Conservation (phyloP, 2,113 vertebrate genomes). For the Nothobranchius kuhntae region DNA sequence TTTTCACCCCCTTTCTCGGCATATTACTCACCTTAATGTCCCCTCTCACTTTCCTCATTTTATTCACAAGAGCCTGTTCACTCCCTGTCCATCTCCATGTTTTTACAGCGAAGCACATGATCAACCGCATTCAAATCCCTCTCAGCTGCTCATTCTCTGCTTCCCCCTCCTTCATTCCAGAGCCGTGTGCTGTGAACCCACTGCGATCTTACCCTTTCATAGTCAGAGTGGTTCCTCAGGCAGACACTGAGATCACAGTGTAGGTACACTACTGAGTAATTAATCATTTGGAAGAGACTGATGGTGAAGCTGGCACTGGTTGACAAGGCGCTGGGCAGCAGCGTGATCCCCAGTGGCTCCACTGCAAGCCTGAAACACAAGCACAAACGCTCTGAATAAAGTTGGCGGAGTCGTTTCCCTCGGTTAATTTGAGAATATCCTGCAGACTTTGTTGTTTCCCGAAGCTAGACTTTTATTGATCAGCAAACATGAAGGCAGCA, state of each 20-base stretch:
- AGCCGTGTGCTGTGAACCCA: slow-evolving; percentile 10
- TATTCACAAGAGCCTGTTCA: slow-evolving; percentile 25
- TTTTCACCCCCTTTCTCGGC: background rate
- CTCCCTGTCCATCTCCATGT: slow-evolving; percentile 24
- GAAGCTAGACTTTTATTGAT: background rate
- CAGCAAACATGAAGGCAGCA: slow-evolving; percentile 16
- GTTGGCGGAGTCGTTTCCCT: background rate
- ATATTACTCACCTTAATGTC: slow-evolving; percentile 5
- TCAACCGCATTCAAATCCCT: slow-evolving; percentile 58
- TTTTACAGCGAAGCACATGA: slow-evolving; percentile 30
- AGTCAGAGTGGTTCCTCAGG: slow-evolving; percentile 59
- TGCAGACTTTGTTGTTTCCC: background rate
- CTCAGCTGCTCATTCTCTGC: slow-evolving; percentile 36
- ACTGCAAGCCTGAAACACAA: slow-evolving; percentile 47
- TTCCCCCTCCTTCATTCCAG: slow-evolving; percentile 33
- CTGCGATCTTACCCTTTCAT: slow-evolving; percentile 70
- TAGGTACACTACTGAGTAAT: slow-evolving; percentile 78
- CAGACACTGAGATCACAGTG: slow-evolving; percentile 80
- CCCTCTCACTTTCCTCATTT: slow-evolving; percentile 6
- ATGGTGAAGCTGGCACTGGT: slow-evolving; percentile 76
- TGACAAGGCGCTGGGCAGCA: slow-evolving; percentile 67
- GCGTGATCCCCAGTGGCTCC: slow-evolving; percentile 68
- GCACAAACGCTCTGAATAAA: slow-evolving; percentile 30
- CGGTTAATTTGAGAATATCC: background rate
- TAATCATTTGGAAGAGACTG: slow-evolving; percentile 85